A percentile compares a stretch with the other conserved stretches of the same genome.
These are phyloP conservation scores for Decapterus maruadsi DNA, from an alignment of 2,797 vertebrate genomes.

Conservation along the genomic window DNA sequence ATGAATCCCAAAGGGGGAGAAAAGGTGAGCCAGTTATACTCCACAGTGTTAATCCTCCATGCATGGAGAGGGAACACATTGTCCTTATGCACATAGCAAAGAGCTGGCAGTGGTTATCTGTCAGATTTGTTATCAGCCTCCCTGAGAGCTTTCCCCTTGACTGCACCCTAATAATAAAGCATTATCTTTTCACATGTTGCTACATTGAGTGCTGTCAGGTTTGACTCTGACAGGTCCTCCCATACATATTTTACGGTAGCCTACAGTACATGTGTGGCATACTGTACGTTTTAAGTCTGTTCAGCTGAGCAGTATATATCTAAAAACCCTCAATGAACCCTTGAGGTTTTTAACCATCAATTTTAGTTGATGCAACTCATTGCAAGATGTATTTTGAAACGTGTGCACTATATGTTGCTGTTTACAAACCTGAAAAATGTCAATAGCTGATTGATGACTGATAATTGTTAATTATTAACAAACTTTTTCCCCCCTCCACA, in stretches of 20 bases:
- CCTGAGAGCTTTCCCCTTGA: conserved; percentile 72
- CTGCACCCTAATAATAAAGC: conserved; percentile 80
- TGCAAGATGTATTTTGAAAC: not conserved
- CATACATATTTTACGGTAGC: conserved; percentile 1
- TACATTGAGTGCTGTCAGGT: conserved; percentile 17
- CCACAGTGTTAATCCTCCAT: conserved; percentile 70
- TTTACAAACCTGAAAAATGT: not conserved
- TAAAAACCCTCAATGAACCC: not conserved
- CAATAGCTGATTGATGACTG: not conserved
- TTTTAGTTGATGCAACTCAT: not conserved
- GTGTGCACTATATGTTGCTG: no score
- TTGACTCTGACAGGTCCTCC: conserved; percentile 20
- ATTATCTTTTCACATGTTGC: conserved; percentile 65
- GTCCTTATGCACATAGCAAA: conserved; percentile 61
- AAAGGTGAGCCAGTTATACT: conserved; percentile 77
- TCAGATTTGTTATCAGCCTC: conserved; percentile 74
- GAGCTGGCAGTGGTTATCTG: conserved; percentile 66
- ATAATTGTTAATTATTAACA: not conserved
- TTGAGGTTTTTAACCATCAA: not conserved
- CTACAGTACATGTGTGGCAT: not conserved
- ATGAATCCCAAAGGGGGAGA: conserved; percentile 81
- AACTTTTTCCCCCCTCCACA: conserved; percentile 60
- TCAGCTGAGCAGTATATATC: not conserved
- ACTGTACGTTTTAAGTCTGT: not conserved
- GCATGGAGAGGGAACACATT: conserved; percentile 61